Base-by-base conservation (phyloP, 64 coral and sea anemone genomes). In the Astreopora myriophthalma region DNA sequence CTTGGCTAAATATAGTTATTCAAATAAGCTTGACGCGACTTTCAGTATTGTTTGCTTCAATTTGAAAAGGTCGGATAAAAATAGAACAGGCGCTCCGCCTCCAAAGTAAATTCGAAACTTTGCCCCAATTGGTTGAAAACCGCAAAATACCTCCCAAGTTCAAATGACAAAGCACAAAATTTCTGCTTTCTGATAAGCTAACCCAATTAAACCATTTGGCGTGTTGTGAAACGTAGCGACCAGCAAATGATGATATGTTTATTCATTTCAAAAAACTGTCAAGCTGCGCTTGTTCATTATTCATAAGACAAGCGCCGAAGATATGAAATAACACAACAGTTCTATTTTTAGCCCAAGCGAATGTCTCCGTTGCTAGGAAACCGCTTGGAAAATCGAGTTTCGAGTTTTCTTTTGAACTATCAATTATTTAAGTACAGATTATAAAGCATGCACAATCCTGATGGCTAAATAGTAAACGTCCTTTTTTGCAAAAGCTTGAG, bases 1-100 rank as follows among this genome's bases (percentile, higher is more conserved):
- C 27, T 24, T 37, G 9, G 52, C 79, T 83, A 83, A 83, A 83
- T 83, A n/a, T 83, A 83, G 79, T 44, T 83, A 83, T 83, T 83
- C 57, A 83, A 65, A 83, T 83, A 38, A 31, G 55, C 79, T 37
- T 25, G 79, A 65, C 49, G 49, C 76, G 76, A 30, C 79, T 83
- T 60, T 83, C 76, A 14, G 79, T 64, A 83, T 83, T 83, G 79
- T 83, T 83, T 83, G 32, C 79, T 65, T 62, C 11, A 16, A n/a
- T 49, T 17, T 83, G 79, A 83, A 83, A 83, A 83, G 79, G 79
- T 83, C 79, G 58, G 79, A 22, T 83, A 83, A 83, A 83, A 83
- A 83, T 83, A 83, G 79, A 37, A 38, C 34, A 13, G 16, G 17
- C 64, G 29, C 79, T 83, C 79, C 79, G 79, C 79, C 79, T 57